Evolutionary conservation across 2,797 vertebrate genomes (phyloP), one percentile per base, ranked within the genome.

Genomic region (Ataeniobius toweri): DNA sequence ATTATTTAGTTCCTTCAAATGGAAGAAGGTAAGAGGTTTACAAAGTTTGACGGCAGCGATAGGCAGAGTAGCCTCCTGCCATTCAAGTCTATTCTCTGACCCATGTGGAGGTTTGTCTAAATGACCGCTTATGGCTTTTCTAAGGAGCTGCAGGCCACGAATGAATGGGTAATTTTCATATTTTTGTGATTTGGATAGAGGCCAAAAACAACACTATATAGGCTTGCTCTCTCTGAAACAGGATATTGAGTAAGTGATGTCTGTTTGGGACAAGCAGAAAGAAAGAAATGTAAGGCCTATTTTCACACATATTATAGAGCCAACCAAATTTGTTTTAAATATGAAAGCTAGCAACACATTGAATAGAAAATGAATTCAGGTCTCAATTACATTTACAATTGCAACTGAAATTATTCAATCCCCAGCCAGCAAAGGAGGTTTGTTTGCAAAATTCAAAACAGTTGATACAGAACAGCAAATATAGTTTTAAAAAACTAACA

Each of bases 91-190:
- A 88, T 89, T 73, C 85, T 81, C 86, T 46, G 86, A 89, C 87
- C 89, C 84, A 56, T 89, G 89, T 77, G 72, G 90, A 92, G 83
- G 85, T 89, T 86, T 87, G 87, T 91, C 90, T 84, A 61, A 89
- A 77, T 86, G 71, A 94, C 83, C 87, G 51, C 75, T 90, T 92
- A 93, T 92, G 92, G 89, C 79, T 91, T 94, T 91, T 85, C 67
- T 87, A 89, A 94, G 31, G 92, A 87, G 86, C 91, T 91, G 79
- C 83, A 75, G 92, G 92, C 92, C 84, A 91, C 84, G 89, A 94
- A 92, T 94, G 91, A 91, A 96, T 93, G 93, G 94, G 94, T 94
- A 88, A 95, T 96, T 95, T 96, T 95, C 93, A 94, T 95, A 94
- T 88, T 95, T 95, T 90, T 71, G 86, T 80, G 86, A 93, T 93